These are phyloP conservation scores for Narcine bancroftii DNA, from an alignment of 2,113 vertebrate species.

Conservation along the genomic window DNA sequence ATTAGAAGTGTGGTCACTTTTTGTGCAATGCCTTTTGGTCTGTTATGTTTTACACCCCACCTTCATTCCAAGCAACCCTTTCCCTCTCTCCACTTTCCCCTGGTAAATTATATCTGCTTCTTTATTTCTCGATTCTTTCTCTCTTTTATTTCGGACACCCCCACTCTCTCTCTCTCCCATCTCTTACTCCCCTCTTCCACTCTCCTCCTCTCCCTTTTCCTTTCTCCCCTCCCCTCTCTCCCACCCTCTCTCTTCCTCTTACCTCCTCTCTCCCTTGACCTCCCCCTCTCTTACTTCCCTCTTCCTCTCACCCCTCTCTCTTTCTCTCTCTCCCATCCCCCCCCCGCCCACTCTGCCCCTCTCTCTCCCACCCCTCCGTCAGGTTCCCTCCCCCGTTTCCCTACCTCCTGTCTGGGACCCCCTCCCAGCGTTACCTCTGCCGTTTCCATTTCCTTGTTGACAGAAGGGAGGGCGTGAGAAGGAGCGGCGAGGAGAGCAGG, in stretches of 20 bases:
- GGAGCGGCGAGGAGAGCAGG: background rate
- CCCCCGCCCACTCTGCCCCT: background rate
- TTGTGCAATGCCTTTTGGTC: background rate
- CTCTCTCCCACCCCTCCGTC: no score
- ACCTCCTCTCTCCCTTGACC: background rate
- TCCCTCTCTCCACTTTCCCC: no score
- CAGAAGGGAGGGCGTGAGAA: conserved; percentile 24
- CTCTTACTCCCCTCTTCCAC: background rate
- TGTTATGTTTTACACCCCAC: background rate
- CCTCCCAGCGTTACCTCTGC: background rate
- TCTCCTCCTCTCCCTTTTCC: background rate
- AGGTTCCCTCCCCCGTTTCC: no score
- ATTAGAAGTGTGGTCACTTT: background rate
- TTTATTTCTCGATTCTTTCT: no score
- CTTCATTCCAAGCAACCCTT: no score
- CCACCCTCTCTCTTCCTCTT: background rate
- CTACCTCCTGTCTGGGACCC: background rate
- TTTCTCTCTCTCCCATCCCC: background rate
- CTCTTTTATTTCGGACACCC: no score
- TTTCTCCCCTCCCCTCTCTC: background rate
- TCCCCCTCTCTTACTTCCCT: background rate
- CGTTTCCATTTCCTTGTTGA: background rate
- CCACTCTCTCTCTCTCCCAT: no score
- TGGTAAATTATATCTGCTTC: no score
- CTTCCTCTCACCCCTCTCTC: background rate